phyloP scores from a whole-genome alignment of 2,888 invertebrate species.

The Aleiodes alternator region DNA sequence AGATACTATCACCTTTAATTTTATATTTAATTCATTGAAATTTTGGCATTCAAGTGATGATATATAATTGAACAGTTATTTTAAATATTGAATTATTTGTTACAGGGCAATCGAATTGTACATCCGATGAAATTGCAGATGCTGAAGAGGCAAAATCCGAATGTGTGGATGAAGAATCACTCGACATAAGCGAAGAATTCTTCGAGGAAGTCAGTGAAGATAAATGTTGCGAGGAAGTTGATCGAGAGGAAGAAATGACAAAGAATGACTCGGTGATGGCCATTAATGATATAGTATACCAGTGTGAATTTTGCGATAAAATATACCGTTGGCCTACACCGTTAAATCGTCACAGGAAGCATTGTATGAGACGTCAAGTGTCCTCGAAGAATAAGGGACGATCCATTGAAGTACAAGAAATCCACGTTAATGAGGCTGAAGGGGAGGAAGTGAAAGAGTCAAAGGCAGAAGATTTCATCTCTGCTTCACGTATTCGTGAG shows the following conservation, averaged over 20 bases:
- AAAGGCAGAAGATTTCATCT: background rate
- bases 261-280: background rate
- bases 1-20: background rate
- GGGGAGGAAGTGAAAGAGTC: slow-evolving; percentile 26
- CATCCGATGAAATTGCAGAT: background rate
- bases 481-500: slow-evolving; percentile 45
- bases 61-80: slow-evolving; percentile 32
- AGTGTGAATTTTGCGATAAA: slow-evolving; percentile 47
- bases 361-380: slow-evolving; percentile 32
- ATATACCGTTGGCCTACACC: slow-evolving; percentile 49
- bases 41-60: background rate
- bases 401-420: background rate
- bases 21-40: background rate
- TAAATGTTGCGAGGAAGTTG: background rate
- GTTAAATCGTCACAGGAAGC: slow-evolving; percentile 44
- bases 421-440: background rate
- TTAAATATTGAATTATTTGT: slow-evolving; percentile 42
- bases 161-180: slow-evolving; percentile 24
- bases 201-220: slow-evolving; percentile 20
- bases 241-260: slow-evolving; percentile 20
- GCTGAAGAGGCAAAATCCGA: slow-evolving; percentile 27
- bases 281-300: slow-evolving; percentile 19
- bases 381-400: background rate
- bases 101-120: slow-evolving; percentile 38
- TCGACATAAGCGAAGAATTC: slow-evolving; percentile 12